Base-by-base conservation (phyloP, 2,888 invertebrate species). In the Carcina quercana region DNA sequence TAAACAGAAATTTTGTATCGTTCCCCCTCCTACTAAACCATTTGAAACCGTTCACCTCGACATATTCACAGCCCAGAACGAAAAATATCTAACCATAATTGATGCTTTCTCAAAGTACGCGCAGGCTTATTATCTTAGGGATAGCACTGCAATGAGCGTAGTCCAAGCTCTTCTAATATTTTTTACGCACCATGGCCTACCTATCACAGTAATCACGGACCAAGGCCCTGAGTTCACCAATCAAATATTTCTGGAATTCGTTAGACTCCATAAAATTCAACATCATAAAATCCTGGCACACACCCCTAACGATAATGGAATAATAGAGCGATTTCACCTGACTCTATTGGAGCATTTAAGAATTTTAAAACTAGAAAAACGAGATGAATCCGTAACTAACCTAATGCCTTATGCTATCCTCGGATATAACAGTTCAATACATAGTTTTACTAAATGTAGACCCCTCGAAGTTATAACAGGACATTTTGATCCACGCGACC, bases 201-300 rank as follows among this genome's bases (percentile, higher is more conserved):
- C 48, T 0, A 2, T 45, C 4, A 44, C 41, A 0, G 15, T 52
- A 15, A 28, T 42, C 1, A 43, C 46, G 2, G 48, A 53, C 14
- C 27, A 40, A 6, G 49, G 45, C 1, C 27, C 44, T 2, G 48
- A 50, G 30, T 50, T 47, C n/a, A 45, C 44, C 0, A 50, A 51
- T 24, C 44, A 46, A 19, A 5, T 49, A 5, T 37, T 49, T 20
- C 20, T 22, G 7, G 37, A 37, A 28, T 32, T 32, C 13, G 32
- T 8, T 8, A 13, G 6, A 30, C 27, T 26, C 27, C 34, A 19
- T 32, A 35, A n/a, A 5, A 32, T 43, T 21, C 10, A 13, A 3
- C 25, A 25, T n/a, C 25, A 25, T 35, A 15, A 39, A n/a, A 19
- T 39, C 34, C 13, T 43, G 33, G 15, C 41, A 33, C 19, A 50